Base-by-base conservation (phyloP, 2,888 invertebrate genomes). In the Nephrocerus scutellatus region DNA sequence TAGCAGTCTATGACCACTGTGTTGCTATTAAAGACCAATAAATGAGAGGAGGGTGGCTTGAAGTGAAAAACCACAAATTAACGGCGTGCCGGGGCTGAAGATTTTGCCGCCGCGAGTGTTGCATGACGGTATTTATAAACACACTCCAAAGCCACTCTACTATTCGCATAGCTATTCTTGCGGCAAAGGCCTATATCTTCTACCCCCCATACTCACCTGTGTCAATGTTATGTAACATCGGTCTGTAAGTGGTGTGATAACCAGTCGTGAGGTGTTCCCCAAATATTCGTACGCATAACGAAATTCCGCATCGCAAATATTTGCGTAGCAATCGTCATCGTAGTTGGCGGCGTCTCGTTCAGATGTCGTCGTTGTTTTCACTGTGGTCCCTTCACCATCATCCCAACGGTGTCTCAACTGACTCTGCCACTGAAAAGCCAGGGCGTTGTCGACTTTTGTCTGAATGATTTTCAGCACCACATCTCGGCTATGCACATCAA, bases 281-380 rank as follows among this genome's bases (percentile, higher is more conserved):
- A 96, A 73, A 64, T 96, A 96, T 63, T 96, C 95, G 62, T 95
- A 89, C 50, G 84, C 83, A 66, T 95, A 96, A 7, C 79, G 70
- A 35, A 96, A 93, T 62, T 87, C 84, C 0, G 95, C 95, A 61
- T 96, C 95, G 63, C 95, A 96, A 57, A 96, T 95, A 63, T 93
- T 92, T 2, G 87, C 91, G 60, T 76, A 92, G 62, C 95, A 95
- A 62, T 93, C 87, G 46, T 79, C 77, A 7, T 54, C 53, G 5
- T 50, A 42, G 4, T 46, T 50, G 2, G 36, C 32, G 2, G 41
- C 40, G 5, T 41, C 33, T 6, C 43, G 45, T 5, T 45, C 50
- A 24, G 50, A 48, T n/a, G n/a, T n/a, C n/a, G n/a, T n/a, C n/a
- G n/a, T n/a, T n/a, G n/a, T n/a, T n/a, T n/a, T n/a, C n/a, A n/a